Evolutionary conservation across 2,797 vertebrate genomes (phyloP).

Genomic region (Malurus leucopterus): DNA sequence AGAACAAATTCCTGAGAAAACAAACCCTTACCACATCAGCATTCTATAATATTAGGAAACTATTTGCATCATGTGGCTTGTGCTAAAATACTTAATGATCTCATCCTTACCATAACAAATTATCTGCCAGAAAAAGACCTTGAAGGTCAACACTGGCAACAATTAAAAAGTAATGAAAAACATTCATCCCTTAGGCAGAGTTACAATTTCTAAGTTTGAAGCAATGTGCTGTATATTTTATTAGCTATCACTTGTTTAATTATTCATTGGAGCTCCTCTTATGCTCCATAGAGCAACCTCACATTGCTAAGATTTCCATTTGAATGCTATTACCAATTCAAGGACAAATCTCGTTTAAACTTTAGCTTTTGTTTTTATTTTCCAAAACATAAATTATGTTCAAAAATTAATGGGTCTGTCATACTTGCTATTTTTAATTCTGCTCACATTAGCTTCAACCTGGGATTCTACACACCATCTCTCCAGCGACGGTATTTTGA

Average conservation of each 20-base stretch:
- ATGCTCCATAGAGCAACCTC: conserved; percentile 73
- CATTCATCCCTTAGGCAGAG: conserved; percentile 75
- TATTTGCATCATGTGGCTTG: conserved; percentile 46
- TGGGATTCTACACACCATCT: not conserved
- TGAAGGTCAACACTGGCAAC: conserved; percentile 77
- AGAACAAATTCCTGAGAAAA: conserved; percentile 45
- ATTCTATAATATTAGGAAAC: conserved; percentile 66
- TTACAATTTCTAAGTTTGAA: conserved; percentile 71
- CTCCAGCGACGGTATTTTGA: not conserved
- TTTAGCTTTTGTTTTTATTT: conserved; percentile 45
- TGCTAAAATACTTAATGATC: conserved; percentile 74
- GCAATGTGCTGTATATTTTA: conserved; percentile 77
- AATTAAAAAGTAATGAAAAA: conserved; percentile 82
- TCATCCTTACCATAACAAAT: conserved; percentile 76
- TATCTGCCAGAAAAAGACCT: conserved; percentile 72
- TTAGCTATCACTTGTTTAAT: conserved; percentile 77
- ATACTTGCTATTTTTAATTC: conserved; percentile 26
- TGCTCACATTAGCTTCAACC: not conserved
- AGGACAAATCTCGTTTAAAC: conserved; percentile 65
- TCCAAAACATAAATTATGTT: conserved; percentile 45
- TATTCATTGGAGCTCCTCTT: conserved; percentile 73
- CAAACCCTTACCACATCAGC: conserved; percentile 31
- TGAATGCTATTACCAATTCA: conserved; percentile 61
- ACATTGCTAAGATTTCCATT: conserved; percentile 73
- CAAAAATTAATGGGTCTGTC: conserved; percentile 40